Base-by-base conservation (phyloP, 2,113 vertebrate genomes). In the Atractosteus spatula region DNA sequence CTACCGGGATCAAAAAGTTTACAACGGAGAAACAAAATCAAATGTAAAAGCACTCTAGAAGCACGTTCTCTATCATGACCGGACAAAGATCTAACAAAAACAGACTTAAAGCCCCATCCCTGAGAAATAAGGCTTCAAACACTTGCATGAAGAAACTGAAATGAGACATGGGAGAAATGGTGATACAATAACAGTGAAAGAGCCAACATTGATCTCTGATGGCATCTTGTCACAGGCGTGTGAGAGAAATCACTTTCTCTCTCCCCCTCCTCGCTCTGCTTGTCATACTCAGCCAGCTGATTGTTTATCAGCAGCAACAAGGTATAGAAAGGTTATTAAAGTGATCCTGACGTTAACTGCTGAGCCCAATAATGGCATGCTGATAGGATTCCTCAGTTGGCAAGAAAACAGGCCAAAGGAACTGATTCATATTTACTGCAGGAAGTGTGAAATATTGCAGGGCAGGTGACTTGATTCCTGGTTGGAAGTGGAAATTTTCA, bases 351-450 rank as follows among this genome's bases (percentile, higher is more conserved):
- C 55, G 17, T 61, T 59, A 41, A 61, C n/a, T n/a, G 0, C 41
- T 61, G 69, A 41, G 41, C 69, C 69, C 13, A 8, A 61, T 70
- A 41, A 42, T 42, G 69, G 55, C 41, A 16, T 42, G 55, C 16
- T 70, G 41, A 70, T 57, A 43, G 16, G 14, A 61, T 44, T 70
- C 42, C 69, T 43, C 55, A 70, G 54, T 41, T 29, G 13, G 55
- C 10, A 55, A 70, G 69, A 4, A n/a, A 59, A 70, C 12, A 41
- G 69, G 29, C 41, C 55, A 61, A 14, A 16, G 1, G 7, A 59
- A 57, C 56, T 57, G 55, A 59, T 70, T 70, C 56, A 70, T 70
- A 70, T 70, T 70, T 59, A 70, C 55, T 69, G 64, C 64, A 47
- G 45, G 64, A n/a, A 11, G 2, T 43, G 13, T 70, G 54, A 57